phyloP scores from a whole-genome alignment of 2,113 vertebrate species.

The Aspiorhynchus laticeps region DNA sequence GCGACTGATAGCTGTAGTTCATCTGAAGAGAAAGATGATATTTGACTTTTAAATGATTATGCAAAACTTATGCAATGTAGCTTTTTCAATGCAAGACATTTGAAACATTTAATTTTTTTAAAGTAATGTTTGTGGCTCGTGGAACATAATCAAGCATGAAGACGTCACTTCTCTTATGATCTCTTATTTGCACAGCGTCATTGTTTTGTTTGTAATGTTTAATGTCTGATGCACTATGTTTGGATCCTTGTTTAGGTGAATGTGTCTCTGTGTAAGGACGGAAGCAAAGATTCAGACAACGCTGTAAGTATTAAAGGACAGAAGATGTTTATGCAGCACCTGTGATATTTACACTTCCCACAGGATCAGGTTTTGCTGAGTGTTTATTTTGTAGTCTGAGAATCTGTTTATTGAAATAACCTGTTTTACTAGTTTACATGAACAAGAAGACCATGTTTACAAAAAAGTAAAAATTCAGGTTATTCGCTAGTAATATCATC shows the following conservation, averaged over 20 bases:
- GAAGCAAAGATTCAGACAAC: not conserved
- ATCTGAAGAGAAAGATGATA: no score
- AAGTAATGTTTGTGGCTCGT: no score
- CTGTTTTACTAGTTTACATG: no score
- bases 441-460: no score
- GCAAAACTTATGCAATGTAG: not conserved
- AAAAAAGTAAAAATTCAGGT: no score
- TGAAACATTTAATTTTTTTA: not conserved
- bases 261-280: fast-evolving
- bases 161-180: not conserved
- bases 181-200: not conserved
- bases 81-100: not conserved
- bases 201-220: not conserved
- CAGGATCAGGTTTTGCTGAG: no score
- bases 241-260: not conserved
- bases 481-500: no score
- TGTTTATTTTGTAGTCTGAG: no score
- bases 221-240: not conserved
- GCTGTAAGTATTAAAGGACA: not conserved
- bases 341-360: not conserved
- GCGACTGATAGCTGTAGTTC: no score
- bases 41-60: not conserved
- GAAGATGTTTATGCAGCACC: no score
- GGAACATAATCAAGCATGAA: not conserved
- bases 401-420: no score